These are phyloP conservation scores for Parthenolecanium corni DNA, from an alignment of 2,888 invertebrate species.

Conservation along the genomic window DNA sequence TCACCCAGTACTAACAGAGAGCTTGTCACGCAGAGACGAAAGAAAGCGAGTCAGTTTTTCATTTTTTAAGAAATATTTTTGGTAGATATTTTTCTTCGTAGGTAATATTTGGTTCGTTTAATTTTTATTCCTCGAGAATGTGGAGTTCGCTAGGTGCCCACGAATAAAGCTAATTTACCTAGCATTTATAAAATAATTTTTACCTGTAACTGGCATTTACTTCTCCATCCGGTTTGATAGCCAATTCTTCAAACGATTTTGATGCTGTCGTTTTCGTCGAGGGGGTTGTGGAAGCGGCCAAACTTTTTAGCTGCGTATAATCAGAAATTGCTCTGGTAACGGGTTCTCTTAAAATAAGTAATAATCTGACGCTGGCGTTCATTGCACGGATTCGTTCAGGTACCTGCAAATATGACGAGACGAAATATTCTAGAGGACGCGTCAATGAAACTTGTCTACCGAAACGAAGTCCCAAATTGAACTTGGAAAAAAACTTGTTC, in stretches of 20 bases:
- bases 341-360: slow-evolving; percentile 90
- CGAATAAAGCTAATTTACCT: no score
- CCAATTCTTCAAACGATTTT: slow-evolving; percentile 65
- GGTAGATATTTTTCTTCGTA: no score
- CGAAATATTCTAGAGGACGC: background rate
- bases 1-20: no score
- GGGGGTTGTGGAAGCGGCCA: slow-evolving; percentile 58
- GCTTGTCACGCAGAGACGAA: no score
- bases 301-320: slow-evolving; percentile 82
- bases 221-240: slow-evolving; percentile 65
- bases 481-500: no score
- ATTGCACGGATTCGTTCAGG: slow-evolving; percentile 87
- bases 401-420: slow-evolving; percentile 46
- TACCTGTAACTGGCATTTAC: slow-evolving; percentile 62
- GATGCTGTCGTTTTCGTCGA: slow-evolving; percentile 40
- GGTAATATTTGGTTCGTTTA: no score
- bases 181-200: background rate
- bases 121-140: no score
- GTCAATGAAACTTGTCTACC: no score
- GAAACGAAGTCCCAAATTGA: no score
- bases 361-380: slow-evolving; percentile 82
- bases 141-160: no score
- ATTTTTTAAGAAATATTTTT: no score
- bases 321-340: slow-evolving; percentile 92
- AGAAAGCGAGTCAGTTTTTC: no score